Base-by-base conservation (phyloP, 2,888 invertebrate species). In the Hofmannophila pseudospretella region DNA sequence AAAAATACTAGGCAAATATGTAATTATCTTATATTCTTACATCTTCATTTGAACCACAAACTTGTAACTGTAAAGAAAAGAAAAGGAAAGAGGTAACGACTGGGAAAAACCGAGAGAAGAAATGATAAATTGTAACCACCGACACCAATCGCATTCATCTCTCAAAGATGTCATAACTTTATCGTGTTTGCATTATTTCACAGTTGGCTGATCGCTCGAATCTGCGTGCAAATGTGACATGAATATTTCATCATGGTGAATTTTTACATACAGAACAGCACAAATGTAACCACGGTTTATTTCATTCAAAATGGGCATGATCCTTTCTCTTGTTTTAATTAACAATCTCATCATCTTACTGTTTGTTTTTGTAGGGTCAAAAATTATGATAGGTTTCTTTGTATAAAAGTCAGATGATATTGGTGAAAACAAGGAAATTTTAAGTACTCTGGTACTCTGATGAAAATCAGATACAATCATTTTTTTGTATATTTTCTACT, bases 161-260 rank as follows among this genome's bases (percentile, higher is more conserved):
- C 59, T 62, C 62, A 61, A 67, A 77, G 67, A 70, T 74, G 77
- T 72, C 76, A 76, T 74, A 78, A 72, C 70, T 76, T 75, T 74
- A 82, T 79, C 80, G 67, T 72, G 73, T 80, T 80, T 80, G 75
- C 75, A 81, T 82, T 80, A 81, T 81, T 82, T 80, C 62, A 67
- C 71, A 66, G 68, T 58, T 67, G 70, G 74, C 66, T 75, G 80
- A 75, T 75, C 73, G 62, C 53, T 42, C 59, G 72, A 70, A 75
- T 80, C 70, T 70, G 72, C 71, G 76, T 77, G 69, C 64, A 73
- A 80, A 79, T 78, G 69, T 67, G 69, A 67, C 62, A 74, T 73
- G 78, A 79, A 81, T 78, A 79, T 76, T 78, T 75, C 71, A 77
- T 67, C 66, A 52, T 46, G 41, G 45, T 49, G 57, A 67, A 68